Evolutionary conservation across 2,797 vertebrate species (phyloP).

Genomic region (Luscinia megarhynchos): DNA sequence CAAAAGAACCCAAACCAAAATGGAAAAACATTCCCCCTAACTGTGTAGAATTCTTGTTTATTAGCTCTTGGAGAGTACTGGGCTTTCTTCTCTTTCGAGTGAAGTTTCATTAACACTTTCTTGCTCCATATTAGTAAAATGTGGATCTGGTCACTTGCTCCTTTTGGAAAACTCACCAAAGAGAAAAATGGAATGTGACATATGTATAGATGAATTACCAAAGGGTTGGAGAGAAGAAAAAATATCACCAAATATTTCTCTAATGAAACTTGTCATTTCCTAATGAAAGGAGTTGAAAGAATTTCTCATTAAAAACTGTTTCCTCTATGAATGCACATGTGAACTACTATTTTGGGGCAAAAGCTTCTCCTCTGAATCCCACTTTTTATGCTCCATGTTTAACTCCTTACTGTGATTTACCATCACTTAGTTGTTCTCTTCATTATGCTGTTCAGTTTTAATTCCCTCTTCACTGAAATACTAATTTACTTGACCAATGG

Average conservation of each 20-base stretch:
- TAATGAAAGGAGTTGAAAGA: slow-evolving; percentile 3
- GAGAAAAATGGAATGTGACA: slow-evolving; percentile 15
- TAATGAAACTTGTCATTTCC: slow-evolving; percentile 40
- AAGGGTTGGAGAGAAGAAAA: not conserved
- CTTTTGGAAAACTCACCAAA: not conserved
- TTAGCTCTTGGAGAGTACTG: not conserved
- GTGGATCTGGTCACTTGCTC: not conserved
- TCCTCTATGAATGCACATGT: not conserved
- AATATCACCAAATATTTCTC: not conserved
- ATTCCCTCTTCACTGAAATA: not conserved
- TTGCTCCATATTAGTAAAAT: not conserved
- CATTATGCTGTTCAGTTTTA: not conserved
- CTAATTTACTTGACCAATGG: not conserved
- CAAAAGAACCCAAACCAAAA: not conserved
- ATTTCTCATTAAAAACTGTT: slow-evolving; percentile 29
- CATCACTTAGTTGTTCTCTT: not conserved
- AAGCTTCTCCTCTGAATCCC: not conserved
- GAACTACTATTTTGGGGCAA: not conserved
- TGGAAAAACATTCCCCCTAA: not conserved
- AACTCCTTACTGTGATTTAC: not conserved
- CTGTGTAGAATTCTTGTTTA: not conserved
- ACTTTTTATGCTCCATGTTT: not conserved
- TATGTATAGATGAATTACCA: not conserved
- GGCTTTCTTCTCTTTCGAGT: not conserved
- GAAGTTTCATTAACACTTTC: not conserved